A percentile compares a stretch with the other conserved stretches of the same genome.
phyloP scores from a whole-genome alignment of 2,113 vertebrate species.

The Chauna torquata region DNA sequence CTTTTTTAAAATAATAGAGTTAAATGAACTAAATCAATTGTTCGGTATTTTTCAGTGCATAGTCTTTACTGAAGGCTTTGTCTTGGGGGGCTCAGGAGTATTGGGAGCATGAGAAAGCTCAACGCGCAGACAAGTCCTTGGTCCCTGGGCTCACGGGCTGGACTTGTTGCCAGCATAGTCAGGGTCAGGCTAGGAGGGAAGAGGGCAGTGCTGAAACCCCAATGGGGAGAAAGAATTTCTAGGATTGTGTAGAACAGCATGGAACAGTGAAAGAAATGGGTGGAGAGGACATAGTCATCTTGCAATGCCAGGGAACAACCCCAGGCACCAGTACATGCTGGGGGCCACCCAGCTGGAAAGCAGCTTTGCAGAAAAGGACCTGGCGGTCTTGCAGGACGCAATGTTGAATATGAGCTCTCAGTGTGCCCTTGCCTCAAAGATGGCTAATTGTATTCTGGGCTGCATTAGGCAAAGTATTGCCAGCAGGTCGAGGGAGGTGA shows the following conservation, averaged over 20 bases:
- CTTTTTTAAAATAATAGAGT: accelerated
- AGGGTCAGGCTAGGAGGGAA: neutral
- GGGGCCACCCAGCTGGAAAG: neutral
- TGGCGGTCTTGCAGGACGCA: neutral
- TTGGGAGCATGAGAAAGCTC: neutral
- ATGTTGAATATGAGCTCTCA: neutral
- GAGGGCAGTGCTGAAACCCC: neutral
- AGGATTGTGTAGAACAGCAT: neutral
- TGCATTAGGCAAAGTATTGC: neutral
- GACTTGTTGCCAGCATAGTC: accelerated
- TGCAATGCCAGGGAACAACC: neutral
- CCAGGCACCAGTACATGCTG: neutral
- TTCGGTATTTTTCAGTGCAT: neutral
- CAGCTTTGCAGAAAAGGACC: neutral
- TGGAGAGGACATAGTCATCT: neutral
- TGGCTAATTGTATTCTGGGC: neutral
- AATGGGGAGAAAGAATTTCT: neutral
- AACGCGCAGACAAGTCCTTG: accelerated
- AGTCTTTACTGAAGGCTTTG: neutral
- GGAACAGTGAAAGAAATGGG: neutral
- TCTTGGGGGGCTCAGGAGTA: neutral
- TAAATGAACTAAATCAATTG: neutral
- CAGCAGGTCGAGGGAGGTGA: neutral
- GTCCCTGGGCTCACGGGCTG: neutral
- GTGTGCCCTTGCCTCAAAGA: neutral